Conservation (phyloP, 1,140 invertebrate species). For the Micrasema longulum region DNA sequence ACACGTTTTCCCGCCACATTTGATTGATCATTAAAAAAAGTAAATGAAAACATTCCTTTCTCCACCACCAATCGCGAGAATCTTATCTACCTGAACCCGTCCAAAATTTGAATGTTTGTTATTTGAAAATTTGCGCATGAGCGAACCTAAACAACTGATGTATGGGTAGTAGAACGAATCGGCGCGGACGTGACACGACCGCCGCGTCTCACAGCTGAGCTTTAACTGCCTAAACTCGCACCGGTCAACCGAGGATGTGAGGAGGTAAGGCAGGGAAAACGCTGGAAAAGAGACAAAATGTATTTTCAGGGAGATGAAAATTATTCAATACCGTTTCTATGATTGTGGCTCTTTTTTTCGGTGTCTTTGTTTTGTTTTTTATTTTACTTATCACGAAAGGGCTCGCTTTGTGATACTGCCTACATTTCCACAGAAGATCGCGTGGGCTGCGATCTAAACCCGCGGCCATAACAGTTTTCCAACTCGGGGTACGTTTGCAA, state of each 20-base stretch:
- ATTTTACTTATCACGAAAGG: background rate
- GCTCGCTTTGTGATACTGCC: conserved; percentile 29
- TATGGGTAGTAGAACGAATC: background rate
- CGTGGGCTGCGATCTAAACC: conserved; percentile 32
- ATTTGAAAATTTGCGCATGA: conserved; percentile 30
- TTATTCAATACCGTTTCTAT: no score
- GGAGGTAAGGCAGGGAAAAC: background rate
- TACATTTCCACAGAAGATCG: conserved; percentile 30
- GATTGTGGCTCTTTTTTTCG: background rate
- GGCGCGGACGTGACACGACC: conserved; percentile 15
- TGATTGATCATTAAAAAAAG: no score
- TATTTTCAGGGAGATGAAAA: background rate
- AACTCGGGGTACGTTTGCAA: conserved; percentile 23
- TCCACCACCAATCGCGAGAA: no score
- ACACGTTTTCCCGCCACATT: no score
- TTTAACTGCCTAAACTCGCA: conserved; percentile 17
- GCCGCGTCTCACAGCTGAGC: conserved; percentile 15
- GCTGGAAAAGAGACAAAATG: background rate
- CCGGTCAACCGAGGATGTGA: background rate
- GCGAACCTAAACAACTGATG: conserved; percentile 23
- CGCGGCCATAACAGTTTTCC: conserved; percentile 31
- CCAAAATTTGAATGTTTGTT: conserved; percentile 32
- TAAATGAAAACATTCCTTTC: no score
- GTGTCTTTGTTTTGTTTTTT: background rate
- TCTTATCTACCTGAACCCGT: no score